Percentiles rank a stretch among this genome's conserved stretches.
Evolutionary conservation across 92 coral and sea anemone species (phyloP).

Genomic region (Porites evermanni): DNA sequence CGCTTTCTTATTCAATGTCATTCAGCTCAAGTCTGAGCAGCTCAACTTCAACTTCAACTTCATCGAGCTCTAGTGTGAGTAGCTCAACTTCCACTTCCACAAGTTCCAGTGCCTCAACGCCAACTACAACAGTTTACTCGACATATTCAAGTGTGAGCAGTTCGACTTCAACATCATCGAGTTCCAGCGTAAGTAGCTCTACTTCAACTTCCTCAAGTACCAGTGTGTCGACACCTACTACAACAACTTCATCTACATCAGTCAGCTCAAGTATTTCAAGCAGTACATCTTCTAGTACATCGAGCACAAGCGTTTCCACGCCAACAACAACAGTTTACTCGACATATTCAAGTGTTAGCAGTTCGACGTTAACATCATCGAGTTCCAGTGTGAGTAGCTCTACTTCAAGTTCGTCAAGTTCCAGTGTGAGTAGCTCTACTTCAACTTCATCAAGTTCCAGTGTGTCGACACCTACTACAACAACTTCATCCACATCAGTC

Average conservation of each 20-base stretch:
- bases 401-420: too few species aligned
- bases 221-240: too few species aligned
- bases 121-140: neutral
- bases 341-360: conserved; percentile 11
- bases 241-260: too few species aligned
- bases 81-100: neutral
- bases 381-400: neutral
- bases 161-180: too few species aligned
- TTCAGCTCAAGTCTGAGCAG: conserved; percentile 3
- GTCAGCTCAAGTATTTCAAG: neutral
- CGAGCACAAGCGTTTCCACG: neutral
- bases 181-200: neutral
- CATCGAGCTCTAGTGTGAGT: neutral
- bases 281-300: neutral
- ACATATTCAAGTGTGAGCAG: neutral
- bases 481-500: conserved; percentile 3
- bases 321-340: conserved; percentile 14
- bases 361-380: conserved; percentile 17
- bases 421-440: too few species aligned
- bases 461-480: too few species aligned
- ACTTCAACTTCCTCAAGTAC: too few species aligned
- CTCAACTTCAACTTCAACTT: neutral
- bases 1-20: too few species aligned
- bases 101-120: too few species aligned
- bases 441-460: too few species aligned